Conservation (phyloP, 2,797 vertebrate genomes). For the Epinephelus awoara region DNA sequence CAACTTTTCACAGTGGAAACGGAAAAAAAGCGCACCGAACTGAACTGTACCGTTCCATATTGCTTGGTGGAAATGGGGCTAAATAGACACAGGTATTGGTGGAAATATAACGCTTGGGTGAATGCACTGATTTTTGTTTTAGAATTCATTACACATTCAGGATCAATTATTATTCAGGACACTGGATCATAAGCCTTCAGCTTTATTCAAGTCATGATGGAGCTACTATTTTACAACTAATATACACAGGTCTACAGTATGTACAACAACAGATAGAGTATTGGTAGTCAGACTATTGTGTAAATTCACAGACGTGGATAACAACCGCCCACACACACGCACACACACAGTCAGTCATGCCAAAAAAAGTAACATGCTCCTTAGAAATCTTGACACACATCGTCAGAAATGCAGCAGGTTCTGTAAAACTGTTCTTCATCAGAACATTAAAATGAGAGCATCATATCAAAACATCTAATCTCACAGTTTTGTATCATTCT, state of each 20-base stretch:
- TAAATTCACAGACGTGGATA: conserved; percentile 63
- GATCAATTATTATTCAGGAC: conserved; percentile 34
- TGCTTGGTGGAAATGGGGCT: too few species aligned
- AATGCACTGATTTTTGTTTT: too few species aligned
- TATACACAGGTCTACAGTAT: conserved; percentile 77
- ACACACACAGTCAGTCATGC: conserved; percentile 45
- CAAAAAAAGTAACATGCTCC: conserved; percentile 61
- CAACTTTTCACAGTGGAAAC: too few species aligned
- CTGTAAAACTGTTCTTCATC: conserved; percentile 63
- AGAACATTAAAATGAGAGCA: conserved; percentile 67
- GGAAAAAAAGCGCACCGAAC: too few species aligned
- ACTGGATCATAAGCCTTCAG: conserved; percentile 52
- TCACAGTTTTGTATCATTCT: conserved; percentile 60
- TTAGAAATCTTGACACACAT: conserved; percentile 72
- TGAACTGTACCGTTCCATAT: too few species aligned
- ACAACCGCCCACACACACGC: conserved; percentile 39
- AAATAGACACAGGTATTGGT: too few species aligned
- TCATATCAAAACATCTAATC: conserved; percentile 75
- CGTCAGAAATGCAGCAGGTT: conserved; percentile 71
- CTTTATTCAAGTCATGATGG: conserved; percentile 79
- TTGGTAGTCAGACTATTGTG: conserved; percentile 64
- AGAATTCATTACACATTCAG: too few species aligned
- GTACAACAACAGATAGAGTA: conserved; percentile 74
- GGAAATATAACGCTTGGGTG: too few species aligned
- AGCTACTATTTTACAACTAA: conserved; percentile 74